Percentiles rank a stretch among this genome's conserved stretches.
phyloP scores from a whole-genome alignment of 2,113 vertebrate genomes.

The Vicugna pacos region DNA sequence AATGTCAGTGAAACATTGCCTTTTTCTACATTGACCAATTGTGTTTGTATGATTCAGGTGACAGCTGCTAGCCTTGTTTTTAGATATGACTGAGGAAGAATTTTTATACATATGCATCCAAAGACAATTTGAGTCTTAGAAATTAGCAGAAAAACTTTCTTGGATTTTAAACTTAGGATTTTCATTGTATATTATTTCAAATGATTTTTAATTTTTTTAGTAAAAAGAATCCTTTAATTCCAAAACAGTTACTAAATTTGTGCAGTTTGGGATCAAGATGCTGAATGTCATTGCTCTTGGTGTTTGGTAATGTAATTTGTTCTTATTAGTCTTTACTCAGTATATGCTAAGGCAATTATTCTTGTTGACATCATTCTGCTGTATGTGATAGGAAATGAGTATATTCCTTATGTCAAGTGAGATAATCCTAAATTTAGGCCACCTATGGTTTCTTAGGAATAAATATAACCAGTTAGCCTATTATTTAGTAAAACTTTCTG shows the following conservation, averaged over 20 bases:
- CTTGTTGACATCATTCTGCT: slow-evolving; percentile 3
- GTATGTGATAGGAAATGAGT: background rate
- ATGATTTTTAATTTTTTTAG: slow-evolving; percentile 22
- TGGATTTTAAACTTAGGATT: background rate
- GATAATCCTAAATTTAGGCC: slow-evolving; percentile 41
- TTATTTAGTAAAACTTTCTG: slow-evolving; percentile 40
- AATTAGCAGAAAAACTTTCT: background rate
- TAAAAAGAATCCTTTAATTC: slow-evolving; percentile 39
- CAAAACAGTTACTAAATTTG: slow-evolving; percentile 34
- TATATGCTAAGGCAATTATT: slow-evolving; percentile 16
- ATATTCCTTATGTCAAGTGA: slow-evolving; percentile 20
- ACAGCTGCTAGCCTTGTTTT: background rate
- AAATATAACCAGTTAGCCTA: background rate
- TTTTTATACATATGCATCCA: background rate
- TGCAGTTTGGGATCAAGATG: slow-evolving; percentile 4
- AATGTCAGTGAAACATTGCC: background rate
- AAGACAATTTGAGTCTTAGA: background rate
- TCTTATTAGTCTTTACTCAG: slow-evolving; percentile 59
- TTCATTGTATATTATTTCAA: slow-evolving; percentile 23
- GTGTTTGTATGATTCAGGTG: background rate
- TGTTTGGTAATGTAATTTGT: slow-evolving; percentile 53
- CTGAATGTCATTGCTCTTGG: slow-evolving; percentile 14
- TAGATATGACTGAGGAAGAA: background rate
- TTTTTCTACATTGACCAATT: background rate
- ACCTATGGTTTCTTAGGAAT: background rate